A percentile compares a stretch with the other conserved stretches of the same genome.
Conservation (phyloP, 2,888 invertebrate species). For the Cerastoderma edule region DNA sequence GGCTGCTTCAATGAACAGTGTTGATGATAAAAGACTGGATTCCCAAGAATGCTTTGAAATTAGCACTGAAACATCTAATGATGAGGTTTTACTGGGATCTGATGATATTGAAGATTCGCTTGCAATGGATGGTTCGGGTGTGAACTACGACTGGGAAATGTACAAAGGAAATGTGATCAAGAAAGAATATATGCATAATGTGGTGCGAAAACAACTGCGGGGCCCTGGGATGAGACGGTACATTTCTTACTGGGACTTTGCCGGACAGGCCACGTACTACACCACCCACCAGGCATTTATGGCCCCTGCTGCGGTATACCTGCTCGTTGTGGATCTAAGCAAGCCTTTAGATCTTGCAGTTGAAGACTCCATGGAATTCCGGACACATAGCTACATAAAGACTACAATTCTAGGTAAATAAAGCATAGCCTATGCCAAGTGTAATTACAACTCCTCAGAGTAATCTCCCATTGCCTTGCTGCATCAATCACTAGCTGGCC, state of each 20-base stretch:
- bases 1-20: slow-evolving; percentile 29
- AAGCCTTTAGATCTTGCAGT: neutral
- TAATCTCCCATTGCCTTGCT: no score
- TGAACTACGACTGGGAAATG: no score
- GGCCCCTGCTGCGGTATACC: slow-evolving; percentile 7
- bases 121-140: neutral
- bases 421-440: no score
- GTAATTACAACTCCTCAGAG: no score
- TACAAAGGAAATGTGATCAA: neutral
- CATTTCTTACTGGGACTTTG: slow-evolving; percentile 30
- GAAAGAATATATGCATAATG: neutral
- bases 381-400: neutral
- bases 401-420: slow-evolving; percentile 8
- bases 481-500: no score
- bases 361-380: slow-evolving; percentile 13
- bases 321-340: slow-evolving; percentile 24
- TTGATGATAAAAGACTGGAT: slow-evolving; percentile 10
- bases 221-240: slow-evolving; percentile 12
- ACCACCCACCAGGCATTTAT: slow-evolving; percentile 25
- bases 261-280: slow-evolving; percentile 28
- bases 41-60: neutral
- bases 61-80: neutral
- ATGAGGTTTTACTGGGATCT: neutral
- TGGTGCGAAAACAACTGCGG: neutral
- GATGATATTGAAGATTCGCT: neutral